Base-by-base conservation (phyloP, 2,888 invertebrate species). In the Pilophorus perplexus region DNA sequence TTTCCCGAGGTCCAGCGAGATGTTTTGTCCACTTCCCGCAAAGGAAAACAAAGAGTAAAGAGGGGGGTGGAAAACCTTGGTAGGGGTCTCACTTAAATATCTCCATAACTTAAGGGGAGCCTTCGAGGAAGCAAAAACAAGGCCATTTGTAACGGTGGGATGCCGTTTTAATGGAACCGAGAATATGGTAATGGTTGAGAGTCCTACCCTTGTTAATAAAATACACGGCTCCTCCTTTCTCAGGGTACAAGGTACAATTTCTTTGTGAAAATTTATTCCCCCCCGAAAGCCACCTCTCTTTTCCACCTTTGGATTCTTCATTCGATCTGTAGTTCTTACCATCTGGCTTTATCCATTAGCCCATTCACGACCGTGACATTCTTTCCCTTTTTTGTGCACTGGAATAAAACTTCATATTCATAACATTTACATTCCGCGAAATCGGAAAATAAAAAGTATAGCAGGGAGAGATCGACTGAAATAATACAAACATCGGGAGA, bases 111-210 rank as follows among this genome's bases (percentile, higher is more conserved):
- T 59, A 42, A 59, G 59, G 59, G 42, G 40, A 42, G n/a, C n/a
- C n/a, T n/a, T n/a, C n/a, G n/a, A n/a, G 40, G 59, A 42, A 25
- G 40, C 38, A 59, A 59, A 59, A 59, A 59, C 59, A 59, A 59
- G 59, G 59, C 59, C 59, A 59, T 59, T 59, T 42, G 59, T 59
- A 59, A 42, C 42, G 38, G 25, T 25, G 59, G n/a, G 59, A 59
- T 59, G 59, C 42, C 42, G 42, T 59, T 59, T 59, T 59, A 59
- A 59, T 59, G 59, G 59, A 59, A 59, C 59, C 59, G 59, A 59
- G 59, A 59, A 59, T 59, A 59, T 59, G 59, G 59, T 59, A 59
- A 59, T 59, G 59, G 40, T 59, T 38, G 59, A 27, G 25, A 57
- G 59, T 42, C 40, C 42, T 40, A 42, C 40, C 57, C 57, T 59